Base-by-base conservation (phyloP, 2,113 vertebrate genomes). In the Chauna torquata region DNA sequence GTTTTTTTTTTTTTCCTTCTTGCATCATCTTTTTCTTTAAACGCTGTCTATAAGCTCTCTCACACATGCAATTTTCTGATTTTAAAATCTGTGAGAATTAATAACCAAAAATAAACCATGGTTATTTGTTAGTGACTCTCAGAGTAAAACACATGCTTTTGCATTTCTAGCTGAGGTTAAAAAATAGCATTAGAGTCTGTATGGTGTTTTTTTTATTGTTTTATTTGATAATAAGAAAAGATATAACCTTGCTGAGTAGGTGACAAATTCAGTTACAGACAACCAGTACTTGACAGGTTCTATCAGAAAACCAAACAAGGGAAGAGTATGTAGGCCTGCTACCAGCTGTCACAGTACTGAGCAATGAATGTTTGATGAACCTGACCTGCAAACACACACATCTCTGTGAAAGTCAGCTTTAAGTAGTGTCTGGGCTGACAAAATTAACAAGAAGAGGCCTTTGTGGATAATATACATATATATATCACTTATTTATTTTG, bases 291-390 rank as follows among this genome's bases (percentile, higher is more conserved):
- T 98, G 97, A 98, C 97, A 97, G 96, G 88, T 96, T 98, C 97
- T 98, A 98, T 98, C 97, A 98, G 97, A 97, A 98, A 98, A 97
- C 96, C 96, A 98, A 98, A 98, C 98, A 98, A 97, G 97, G 76
- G 89, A 88, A 95, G 95, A 97, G 92, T 95, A 68, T 93, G 84
- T 96, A 85, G 2, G 55, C 78, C 76, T 4, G 76, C 96, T 96
- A 97, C 97, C 94, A 97, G 97, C 97, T 98, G 98, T 97, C 98
- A 98, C 97, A 96, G 97, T 97, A 98, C 96, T 98, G 98, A 98
- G 97, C 98, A 98, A 96, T 92, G 96, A 97, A 98, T 98, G 97
- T 98, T 98, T 98, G 98, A 98, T 97, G 97, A 98, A 97, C 96
- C 78, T 55, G 96, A 98, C 97, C 98, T 47, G 96, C 98, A 98